Percentiles rank a stretch among this genome's conserved stretches.
phyloP scores from a whole-genome alignment of 2,113 vertebrate species.

The Leucoraja erinaceus region DNA sequence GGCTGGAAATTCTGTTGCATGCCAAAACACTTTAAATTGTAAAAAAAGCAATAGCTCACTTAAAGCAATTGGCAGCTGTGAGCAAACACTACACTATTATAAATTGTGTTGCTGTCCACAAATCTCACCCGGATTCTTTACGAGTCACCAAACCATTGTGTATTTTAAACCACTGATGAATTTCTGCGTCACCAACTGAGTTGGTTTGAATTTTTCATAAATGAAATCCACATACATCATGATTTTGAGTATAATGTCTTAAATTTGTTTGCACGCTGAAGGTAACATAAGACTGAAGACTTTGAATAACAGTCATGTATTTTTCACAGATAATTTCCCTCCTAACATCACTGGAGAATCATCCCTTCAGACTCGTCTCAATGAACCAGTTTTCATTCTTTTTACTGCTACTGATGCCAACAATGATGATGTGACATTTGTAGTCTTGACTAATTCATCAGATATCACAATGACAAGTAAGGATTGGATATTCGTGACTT shows the following conservation, averaged over 20 bases:
- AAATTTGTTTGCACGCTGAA: background rate
- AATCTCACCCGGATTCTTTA: too few species aligned
- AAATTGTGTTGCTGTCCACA: too few species aligned
- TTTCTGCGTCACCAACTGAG: too few species aligned
- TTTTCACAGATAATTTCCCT: conserved; percentile 43
- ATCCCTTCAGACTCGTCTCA: conserved; percentile 34
- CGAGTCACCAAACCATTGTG: too few species aligned
- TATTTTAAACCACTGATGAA: too few species aligned
- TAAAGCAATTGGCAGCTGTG: too few species aligned
- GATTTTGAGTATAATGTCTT: background rate
- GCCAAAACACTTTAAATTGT: too few species aligned
- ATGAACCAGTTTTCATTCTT: conserved; percentile 16
- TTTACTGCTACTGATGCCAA: conserved; percentile 40
- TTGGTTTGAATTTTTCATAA: background rate
- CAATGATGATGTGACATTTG: conserved; percentile 40
- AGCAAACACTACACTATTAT: too few species aligned
- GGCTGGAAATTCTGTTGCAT: too few species aligned
- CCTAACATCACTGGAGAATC: conserved; percentile 41
- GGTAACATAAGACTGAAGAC: background rate
- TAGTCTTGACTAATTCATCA: conserved; percentile 40
- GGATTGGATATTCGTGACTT: background rate
- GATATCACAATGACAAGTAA: conserved; percentile 44
- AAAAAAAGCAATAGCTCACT: too few species aligned
- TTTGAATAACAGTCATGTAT: background rate
- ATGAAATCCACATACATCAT: background rate